These are phyloP conservation scores for Pristionchus fissidentatus DNA, from an alignment of 2,888 invertebrate genomes.

Conservation along the genomic window DNA sequence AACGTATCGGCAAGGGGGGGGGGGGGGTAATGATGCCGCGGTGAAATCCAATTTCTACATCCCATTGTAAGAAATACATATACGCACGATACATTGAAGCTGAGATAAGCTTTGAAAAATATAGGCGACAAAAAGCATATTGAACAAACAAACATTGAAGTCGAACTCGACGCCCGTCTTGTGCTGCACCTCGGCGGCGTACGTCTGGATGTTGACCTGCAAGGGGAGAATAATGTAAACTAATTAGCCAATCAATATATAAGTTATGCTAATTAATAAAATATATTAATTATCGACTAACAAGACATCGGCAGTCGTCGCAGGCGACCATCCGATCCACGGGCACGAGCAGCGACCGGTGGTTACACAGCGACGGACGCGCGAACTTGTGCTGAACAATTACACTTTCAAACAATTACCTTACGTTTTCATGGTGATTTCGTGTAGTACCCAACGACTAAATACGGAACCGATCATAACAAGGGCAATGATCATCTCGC, in stretches of 20 bases:
- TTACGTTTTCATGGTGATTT: neutral
- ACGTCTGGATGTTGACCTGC: constrained; percentile 1
- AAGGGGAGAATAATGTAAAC: neutral
- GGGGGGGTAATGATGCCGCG: no score
- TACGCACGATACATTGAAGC: no score
- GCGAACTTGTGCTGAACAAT: constrained; percentile 24
- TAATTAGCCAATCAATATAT: neutral
- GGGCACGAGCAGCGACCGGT: constrained; percentile 44
- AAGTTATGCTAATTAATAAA: no score
- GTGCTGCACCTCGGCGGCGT: neutral
- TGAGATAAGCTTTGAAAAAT: no score
- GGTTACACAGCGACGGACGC: constrained; percentile 17
- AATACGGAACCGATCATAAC: neutral
- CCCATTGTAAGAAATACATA: no score
- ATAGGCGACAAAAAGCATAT: no score
- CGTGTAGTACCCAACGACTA: no score
- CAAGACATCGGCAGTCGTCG: constrained; percentile 29
- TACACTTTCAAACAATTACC: neutral
- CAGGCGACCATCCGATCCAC: constrained; percentile 21
- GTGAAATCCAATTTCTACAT: no score
- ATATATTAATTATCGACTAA: neutral
- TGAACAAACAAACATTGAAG: no score
- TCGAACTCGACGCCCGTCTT: neutral
- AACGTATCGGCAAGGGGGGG: no score
- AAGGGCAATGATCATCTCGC: neutral